Conservation (phyloP, 53 echinoderm and acorn worm species). For the Arbacia lixula region DNA sequence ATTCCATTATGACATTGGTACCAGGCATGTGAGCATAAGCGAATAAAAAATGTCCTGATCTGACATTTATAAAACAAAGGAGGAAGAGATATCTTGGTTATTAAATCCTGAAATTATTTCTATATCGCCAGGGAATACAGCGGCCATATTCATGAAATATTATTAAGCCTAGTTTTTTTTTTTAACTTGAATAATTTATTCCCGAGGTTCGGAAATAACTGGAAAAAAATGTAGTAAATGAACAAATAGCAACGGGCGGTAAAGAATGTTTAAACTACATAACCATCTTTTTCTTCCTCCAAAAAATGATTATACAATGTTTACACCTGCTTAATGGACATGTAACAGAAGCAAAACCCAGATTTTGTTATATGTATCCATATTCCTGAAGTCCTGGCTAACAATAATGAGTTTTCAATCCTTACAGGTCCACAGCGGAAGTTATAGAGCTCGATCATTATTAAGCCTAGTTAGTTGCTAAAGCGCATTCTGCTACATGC, state of each 20-base stretch:
- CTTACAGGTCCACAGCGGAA: slow-evolving; percentile 38
- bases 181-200: slow-evolving; percentile 60
- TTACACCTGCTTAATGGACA: slow-evolving; percentile 36
- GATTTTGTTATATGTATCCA: slow-evolving; percentile 29
- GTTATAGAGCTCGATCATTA: slow-evolving; percentile 49
- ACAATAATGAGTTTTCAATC: slow-evolving; percentile 36
- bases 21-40: too few relatives aligned
- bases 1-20: too few relatives aligned
- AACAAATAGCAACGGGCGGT: slow-evolving; percentile 59
- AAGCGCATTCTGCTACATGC: too few relatives aligned
- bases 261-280: slow-evolving; percentile 54
- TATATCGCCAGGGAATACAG: too few relatives aligned
- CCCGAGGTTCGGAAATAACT: slow-evolving; percentile 53
- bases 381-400: slow-evolving; percentile 19
- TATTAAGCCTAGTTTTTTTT: too few relatives aligned
- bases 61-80: too few relatives aligned
- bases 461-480: too few relatives aligned
- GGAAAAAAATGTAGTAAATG: slow-evolving; percentile 49
- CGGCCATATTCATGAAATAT: too few relatives aligned
- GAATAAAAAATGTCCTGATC: too few relatives aligned
- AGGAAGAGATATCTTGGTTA: too few relatives aligned
- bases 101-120: too few relatives aligned
- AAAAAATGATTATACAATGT: slow-evolving; percentile 33
- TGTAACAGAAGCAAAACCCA: slow-evolving; percentile 52
- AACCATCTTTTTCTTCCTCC: slow-evolving; percentile 31